Evolutionary conservation across 2,113 vertebrate species (phyloP).

Genomic region (Heterochromis multidens): DNA sequence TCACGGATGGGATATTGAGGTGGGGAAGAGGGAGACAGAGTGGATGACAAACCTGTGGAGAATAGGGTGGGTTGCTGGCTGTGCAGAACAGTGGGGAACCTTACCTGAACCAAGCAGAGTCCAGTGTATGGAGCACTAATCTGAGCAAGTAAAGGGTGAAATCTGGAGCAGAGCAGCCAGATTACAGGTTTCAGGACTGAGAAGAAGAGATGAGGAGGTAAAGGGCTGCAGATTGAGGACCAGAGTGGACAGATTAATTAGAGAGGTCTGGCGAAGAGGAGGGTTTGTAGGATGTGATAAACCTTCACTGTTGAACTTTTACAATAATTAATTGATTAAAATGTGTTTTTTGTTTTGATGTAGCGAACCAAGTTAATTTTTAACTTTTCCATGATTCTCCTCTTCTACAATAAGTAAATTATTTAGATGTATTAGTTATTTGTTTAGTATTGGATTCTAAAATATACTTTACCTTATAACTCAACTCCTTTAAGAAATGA

Average conservation of each 20-base stretch:
- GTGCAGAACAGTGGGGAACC: too few relatives aligned
- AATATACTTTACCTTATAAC: neutral
- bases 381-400: neutral
- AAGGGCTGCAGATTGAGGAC: neutral
- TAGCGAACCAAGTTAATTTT: neutral
- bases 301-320: neutral
- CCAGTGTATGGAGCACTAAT: too few relatives aligned
- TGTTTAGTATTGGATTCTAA: neutral
- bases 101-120: too few relatives aligned
- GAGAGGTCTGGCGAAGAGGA: neutral
- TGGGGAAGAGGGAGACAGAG: too few relatives aligned
- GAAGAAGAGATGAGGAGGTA: neutral
- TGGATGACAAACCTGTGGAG: too few relatives aligned
- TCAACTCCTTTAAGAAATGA: neutral
- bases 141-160: too few relatives aligned
- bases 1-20: neutral
- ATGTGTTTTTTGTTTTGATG: neutral
- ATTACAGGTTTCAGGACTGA: neutral
- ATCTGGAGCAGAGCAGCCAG: too few relatives aligned
- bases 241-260: neutral
- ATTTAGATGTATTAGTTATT: neutral
- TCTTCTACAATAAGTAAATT: neutral
- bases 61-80: too few relatives aligned
- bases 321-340: neutral
- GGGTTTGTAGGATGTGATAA: neutral